Percentiles rank a stretch among this genome's conserved stretches.
Evolutionary conservation across 2,113 vertebrate genomes (phyloP).

Genomic region (Mustela lutreola): DNA sequence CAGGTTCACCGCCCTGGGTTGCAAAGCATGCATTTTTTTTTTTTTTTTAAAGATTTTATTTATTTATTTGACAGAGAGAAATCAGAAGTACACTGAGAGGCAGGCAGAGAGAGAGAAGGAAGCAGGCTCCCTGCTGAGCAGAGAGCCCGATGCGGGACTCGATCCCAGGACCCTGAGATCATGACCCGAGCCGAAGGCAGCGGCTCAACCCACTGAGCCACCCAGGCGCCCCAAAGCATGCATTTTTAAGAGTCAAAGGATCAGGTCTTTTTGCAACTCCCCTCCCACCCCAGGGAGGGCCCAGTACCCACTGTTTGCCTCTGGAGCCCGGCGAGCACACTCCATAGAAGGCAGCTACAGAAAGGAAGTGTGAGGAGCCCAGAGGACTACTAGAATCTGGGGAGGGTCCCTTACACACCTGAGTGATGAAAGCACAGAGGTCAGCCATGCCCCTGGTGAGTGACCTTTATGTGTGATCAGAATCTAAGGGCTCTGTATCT

Average conservation of each 20-base stretch:
- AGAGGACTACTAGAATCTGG: neutral
- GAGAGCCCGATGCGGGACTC: no score
- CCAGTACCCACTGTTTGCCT: neutral
- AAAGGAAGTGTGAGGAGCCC: neutral
- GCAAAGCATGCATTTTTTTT: neutral
- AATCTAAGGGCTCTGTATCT: neutral
- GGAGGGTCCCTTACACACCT: neutral
- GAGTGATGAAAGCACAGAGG: neutral
- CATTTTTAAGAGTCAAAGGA: neutral
- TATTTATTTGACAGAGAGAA: no score
- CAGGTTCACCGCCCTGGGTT: neutral
- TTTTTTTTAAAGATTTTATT: no score
- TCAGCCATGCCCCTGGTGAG: neutral
- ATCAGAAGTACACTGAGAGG: no score
- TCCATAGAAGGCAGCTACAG: neutral
- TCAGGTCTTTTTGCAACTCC: neutral
- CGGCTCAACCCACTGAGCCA: no score
- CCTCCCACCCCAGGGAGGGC: neutral
- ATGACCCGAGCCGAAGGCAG: no score
- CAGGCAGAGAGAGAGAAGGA: no score
- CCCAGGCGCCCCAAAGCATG: neutral
- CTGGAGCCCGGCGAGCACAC: no score
- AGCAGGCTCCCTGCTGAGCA: no score
- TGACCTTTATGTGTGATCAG: neutral
- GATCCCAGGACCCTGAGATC: no score